Evolutionary conservation across 2,888 invertebrate species (phyloP), one percentile per base, ranked within the genome.

Genomic region (Meteorus colon): DNA sequence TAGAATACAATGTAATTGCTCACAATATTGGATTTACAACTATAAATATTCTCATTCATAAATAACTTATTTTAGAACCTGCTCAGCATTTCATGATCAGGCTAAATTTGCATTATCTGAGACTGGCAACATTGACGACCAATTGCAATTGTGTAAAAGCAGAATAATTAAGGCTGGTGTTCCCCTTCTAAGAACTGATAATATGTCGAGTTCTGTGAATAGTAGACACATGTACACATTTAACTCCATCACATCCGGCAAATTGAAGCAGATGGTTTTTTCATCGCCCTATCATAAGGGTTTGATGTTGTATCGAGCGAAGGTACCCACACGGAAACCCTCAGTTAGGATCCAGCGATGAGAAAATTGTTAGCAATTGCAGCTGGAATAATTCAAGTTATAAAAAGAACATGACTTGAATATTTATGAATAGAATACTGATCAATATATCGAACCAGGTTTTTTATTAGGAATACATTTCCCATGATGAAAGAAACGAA

Each of bases 201-300:
- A 34, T 34, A 34, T 62, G 31, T 12, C n/a, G 16, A 16, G 31
- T 62, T 62, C 31, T 62, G 2, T 31, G 31, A 62, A 62, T 2
- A 29, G 16, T 27, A 29, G 27, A 19, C 19, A 55, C 55, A 55
- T 55, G 19, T 55, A 55, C 19, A 55, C 55, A 55, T 55, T 55
- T 55, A 24, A 55, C 55, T 55, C 8, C 19, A 55, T n/a, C 62
- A 62, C 27, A 16, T 31, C 62, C 62, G 6, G 31, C 14, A 6
- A 31, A 62, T 27, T 62, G 62, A 6, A 62, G 62, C 62, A 62
- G 62, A 62, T 62, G 62, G 29, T 62, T 1, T 19, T 6, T 55
- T 24, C n/a, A 19, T 55, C 24, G n/a, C 55, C n/a, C 55, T 24
- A 19, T 55, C 10, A 48, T 4, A n/a, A n/a, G n/a, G 19, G 55